These are phyloP conservation scores for Drosophila imparisetae DNA, from an alignment of 2,888 invertebrate species.

Conservation along the genomic window DNA sequence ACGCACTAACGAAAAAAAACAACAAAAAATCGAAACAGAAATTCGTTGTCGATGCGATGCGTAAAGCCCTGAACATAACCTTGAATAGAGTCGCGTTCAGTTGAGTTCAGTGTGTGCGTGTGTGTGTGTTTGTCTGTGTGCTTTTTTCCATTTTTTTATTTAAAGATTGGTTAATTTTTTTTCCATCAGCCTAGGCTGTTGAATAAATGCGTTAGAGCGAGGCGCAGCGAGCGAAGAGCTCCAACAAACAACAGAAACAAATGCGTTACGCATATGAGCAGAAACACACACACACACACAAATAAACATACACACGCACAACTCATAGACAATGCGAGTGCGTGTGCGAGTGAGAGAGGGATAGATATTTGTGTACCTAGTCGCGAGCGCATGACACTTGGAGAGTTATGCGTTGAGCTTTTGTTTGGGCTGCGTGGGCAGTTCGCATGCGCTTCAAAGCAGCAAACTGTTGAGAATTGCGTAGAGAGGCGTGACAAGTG, in stretches of 20 bases:
- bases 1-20: slow-evolving; percentile 57
- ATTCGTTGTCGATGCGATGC: slow-evolving; percentile 74
- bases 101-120: slow-evolving; percentile 40
- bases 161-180: slow-evolving; percentile 72
- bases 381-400: slow-evolving; percentile 62
- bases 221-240: slow-evolving; percentile 45
- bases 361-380: slow-evolving; percentile 30
- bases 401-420: slow-evolving; percentile 61
- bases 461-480: slow-evolving; percentile 37
- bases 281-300: slow-evolving; percentile 12
- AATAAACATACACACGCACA: slow-evolving; percentile 2
- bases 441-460: slow-evolving; percentile 50
- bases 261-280: slow-evolving; percentile 74
- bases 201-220: slow-evolving; percentile 70
- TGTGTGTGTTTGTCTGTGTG: neutral
- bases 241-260: slow-evolving; percentile 38
- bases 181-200: slow-evolving; percentile 47
- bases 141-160: slow-evolving; percentile 58
- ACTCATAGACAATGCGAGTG: neutral
- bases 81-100: slow-evolving; percentile 74
- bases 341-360: neutral
- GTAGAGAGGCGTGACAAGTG: slow-evolving; percentile 30
- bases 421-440: slow-evolving; percentile 43
- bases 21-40: slow-evolving; percentile 36
- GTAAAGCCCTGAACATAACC: slow-evolving; percentile 83